phyloP scores from a whole-genome alignment of 2,888 invertebrate genomes.

The Cantharis flavilabris region DNA sequence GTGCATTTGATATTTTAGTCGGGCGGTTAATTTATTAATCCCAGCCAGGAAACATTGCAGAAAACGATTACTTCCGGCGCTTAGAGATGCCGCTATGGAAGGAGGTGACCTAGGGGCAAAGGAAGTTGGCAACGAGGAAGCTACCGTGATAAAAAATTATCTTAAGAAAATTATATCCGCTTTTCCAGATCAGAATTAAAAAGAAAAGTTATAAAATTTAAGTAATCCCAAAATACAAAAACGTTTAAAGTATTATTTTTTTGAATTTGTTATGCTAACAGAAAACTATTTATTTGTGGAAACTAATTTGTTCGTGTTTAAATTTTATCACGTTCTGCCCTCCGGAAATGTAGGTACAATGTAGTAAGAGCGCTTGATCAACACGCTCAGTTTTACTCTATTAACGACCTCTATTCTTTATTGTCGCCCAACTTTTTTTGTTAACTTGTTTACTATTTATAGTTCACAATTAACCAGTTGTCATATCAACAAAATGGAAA shows the following conservation, averaged over 20 bases:
- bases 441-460: neutral
- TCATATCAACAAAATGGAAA: neutral
- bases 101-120: constrained; percentile 30
- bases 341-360: neutral
- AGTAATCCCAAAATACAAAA: neutral
- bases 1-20: constrained; percentile 27
- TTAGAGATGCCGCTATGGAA: constrained; percentile 29
- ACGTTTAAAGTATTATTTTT: neutral
- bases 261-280: neutral
- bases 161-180: constrained; percentile 29
- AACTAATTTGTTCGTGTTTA: neutral
- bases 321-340: constrained; percentile 3
- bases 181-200: constrained; percentile 12
- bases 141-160: constrained; percentile 27
- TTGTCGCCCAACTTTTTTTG: neutral
- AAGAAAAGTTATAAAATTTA: constrained; percentile 9
- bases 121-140: constrained; percentile 28
- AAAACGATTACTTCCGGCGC: constrained; percentile 33
- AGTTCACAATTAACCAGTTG: neutral
- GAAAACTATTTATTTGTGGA: neutral
- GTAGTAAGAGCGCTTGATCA: neutral
- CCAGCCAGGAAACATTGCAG: constrained; percentile 32
- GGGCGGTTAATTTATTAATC: constrained; percentile 33
- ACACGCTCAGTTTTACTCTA: neutral
- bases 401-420: neutral